Base-by-base conservation (phyloP, 2,888 invertebrate species). In the Heliconius hortense region DNA sequence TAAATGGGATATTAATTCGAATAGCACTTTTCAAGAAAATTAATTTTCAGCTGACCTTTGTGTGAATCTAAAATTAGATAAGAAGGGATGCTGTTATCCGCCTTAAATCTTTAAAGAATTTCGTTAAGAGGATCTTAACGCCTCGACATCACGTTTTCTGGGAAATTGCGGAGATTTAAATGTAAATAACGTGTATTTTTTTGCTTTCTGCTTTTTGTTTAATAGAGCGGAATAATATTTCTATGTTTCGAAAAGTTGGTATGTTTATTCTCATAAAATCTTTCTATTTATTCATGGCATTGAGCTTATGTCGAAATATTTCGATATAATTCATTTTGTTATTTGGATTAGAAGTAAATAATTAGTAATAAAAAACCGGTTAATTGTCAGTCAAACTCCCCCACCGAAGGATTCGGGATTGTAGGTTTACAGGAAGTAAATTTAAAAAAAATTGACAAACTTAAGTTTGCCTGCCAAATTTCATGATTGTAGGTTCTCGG, bases 81-180 rank as follows among this genome's bases (percentile, higher is more conserved):
- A 74, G 74, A n/a, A 70, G 70, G 74, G 70, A 74, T 69, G 74
- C 70, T 56, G 74, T 74, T 74, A 74, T 74, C 74, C 56, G 56
- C 56, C 63, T 56, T 70, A 70, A 74, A 74, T 74, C 74, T 74
- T 70, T 26, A 74, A 74, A 64, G 70, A 74, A 74, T 74, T 74
- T 63, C 63, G 63, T 64, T 70, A 62, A 70, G 63, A 74, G 63
- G 63, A 74, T 69, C 63, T 69, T 70, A 64, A 64, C 70, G 53
- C 64, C 63, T 63, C 56, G 69, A 70, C 70, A 68, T 67, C 69
- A 35, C 70, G 63, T 63, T 74, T 70, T 74, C 39, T 59, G 5
- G 56, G 43, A 64, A 71, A 71, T 71, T 56, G 56, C 13, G 43
- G 35, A 43, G 70, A 64, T 66, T 71, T n/a, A 75, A 75, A 64